Evolutionary conservation across 2,888 invertebrate species (phyloP).

Genomic region (Caenorhabditis afra): DNA sequence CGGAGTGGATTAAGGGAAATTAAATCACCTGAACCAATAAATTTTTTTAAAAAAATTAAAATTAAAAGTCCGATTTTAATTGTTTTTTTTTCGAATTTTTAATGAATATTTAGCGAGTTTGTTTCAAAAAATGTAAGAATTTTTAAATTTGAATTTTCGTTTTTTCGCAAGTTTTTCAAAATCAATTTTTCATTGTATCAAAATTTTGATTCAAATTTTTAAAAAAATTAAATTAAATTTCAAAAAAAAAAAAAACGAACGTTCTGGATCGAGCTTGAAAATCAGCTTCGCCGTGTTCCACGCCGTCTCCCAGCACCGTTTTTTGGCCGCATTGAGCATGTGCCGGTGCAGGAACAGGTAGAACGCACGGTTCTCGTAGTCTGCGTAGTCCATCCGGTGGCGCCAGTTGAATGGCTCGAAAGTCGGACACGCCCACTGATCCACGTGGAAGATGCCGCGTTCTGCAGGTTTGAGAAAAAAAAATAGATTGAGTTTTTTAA

Average conservation of each 20-base stretch:
- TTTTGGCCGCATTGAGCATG: constrained; percentile 86
- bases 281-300: constrained; percentile 90
- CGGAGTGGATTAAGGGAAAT: no score
- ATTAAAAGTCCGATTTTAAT: no score
- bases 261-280: constrained; percentile 87
- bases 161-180: no score
- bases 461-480: constrained; percentile 28
- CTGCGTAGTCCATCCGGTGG: constrained; percentile 85
- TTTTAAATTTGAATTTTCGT: neutral
- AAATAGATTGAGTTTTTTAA: no score
- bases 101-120: constrained; percentile 2
- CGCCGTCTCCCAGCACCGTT: constrained; percentile 85
- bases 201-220: neutral
- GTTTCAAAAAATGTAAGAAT: no score
- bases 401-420: constrained; percentile 86
- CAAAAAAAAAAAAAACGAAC: constrained; percentile 12
- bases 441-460: constrained; percentile 80
- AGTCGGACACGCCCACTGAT: constrained; percentile 88
- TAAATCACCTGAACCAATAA: no score
- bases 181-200: neutral
- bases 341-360: constrained; percentile 90
- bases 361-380: constrained; percentile 89
- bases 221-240: no score
- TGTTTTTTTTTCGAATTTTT: neutral
- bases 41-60: no score